Evolutionary conservation across 35 echinoderm and acorn worm genomes (phyloP).

Genomic region (Apostichopus californicus): DNA sequence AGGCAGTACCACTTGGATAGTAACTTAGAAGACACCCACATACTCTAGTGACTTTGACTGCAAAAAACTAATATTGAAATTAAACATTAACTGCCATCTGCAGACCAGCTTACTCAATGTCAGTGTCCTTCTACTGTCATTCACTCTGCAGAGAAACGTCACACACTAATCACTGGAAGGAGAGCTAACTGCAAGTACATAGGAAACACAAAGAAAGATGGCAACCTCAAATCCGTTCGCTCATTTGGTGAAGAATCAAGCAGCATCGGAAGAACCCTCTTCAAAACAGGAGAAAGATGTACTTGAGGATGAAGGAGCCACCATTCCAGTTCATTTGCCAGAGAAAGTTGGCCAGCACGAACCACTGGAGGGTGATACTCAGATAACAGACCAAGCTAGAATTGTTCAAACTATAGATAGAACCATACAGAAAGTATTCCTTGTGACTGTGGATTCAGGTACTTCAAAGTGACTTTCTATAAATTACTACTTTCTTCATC

Average conservation of each 20-base stretch:
- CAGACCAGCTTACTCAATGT: no score
- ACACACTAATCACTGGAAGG: no score
- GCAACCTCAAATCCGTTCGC: conserved; percentile 31
- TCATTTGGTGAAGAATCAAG: neutral
- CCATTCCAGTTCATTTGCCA: neutral
- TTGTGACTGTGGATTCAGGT: neutral
- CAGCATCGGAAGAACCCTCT: neutral
- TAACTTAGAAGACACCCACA: no score
- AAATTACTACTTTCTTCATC: no score
- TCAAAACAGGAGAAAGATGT: conserved; percentile 1
- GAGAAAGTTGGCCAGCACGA: neutral
- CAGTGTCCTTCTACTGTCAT: no score
- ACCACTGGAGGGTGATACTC: neutral
- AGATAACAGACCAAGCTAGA: neutral
- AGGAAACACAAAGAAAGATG: neutral
- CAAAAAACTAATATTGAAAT: no score
- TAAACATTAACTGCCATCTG: no score
- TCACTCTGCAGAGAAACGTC: no score
- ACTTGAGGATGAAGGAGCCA: neutral
- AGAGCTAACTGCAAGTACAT: no score
- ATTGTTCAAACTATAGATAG: neutral
- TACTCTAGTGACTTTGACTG: no score
- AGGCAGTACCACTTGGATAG: no score
- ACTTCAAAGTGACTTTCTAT: neutral
- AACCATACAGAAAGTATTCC: conserved; percentile 9